phyloP scores from a whole-genome alignment of 92 coral and sea anemone species.

The Porites divaricata region DNA sequence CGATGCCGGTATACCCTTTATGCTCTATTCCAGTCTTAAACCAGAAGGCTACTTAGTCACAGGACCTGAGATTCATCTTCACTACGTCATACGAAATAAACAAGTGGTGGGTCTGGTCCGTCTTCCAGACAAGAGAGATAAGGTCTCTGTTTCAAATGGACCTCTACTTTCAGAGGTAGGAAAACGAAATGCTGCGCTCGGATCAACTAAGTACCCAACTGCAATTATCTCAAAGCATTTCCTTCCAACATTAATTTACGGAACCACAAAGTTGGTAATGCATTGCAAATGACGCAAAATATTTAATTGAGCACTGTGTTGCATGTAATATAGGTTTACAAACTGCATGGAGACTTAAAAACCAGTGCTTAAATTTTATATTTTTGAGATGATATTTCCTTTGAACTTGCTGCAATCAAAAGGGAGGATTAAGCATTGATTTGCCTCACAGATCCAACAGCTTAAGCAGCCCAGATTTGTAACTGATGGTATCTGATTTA shows the following conservation, averaged over 20 bases:
- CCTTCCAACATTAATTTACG: too few relatives aligned
- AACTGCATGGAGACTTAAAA: too few relatives aligned
- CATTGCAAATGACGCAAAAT: too few relatives aligned
- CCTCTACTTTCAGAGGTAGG: constrained; percentile 30
- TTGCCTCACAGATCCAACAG: too few relatives aligned
- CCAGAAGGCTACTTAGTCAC: constrained; percentile 87
- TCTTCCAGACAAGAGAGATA: not conserved
- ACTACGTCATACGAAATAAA: constrained; percentile 62
- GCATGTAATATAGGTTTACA: too few relatives aligned
- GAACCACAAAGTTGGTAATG: too few relatives aligned
- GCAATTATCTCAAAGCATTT: not conserved
- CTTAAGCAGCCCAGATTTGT: too few relatives aligned
- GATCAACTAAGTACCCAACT: not conserved
- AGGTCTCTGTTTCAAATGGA: not conserved
- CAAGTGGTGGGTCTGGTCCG: constrained; percentile 3
- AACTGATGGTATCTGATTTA: not conserved
- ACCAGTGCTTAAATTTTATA: too few relatives aligned
- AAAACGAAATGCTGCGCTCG: not conserved
- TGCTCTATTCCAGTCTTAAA: constrained; percentile 72
- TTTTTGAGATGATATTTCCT: too few relatives aligned
- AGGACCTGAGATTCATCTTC: constrained; percentile 72
- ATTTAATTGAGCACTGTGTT: too few relatives aligned
- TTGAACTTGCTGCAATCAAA: too few relatives aligned
- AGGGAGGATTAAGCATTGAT: too few relatives aligned
- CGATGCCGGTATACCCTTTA: constrained; percentile 76